phyloP scores from a whole-genome alignment of 2,797 vertebrate genomes.

The Gallinago solitaria region DNA sequence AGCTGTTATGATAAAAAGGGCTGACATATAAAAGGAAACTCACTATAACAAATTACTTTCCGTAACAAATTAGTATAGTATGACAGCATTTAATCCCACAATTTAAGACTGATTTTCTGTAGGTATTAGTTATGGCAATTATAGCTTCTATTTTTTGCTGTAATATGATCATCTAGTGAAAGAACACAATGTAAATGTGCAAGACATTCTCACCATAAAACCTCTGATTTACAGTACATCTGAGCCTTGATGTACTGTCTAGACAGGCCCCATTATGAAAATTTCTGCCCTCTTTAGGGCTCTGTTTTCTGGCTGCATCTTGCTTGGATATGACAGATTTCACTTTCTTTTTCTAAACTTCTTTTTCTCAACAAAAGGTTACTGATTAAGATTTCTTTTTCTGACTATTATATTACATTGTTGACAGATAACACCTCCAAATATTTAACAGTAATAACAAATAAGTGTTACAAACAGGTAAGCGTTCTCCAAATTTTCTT shows the following conservation, averaged over 20 bases:
- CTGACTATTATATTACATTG: not conserved
- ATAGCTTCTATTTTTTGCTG: not conserved
- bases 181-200: not conserved
- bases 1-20: not conserved
- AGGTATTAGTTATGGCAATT: not conserved
- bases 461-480: not conserved
- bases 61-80: not conserved
- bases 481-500: not conserved
- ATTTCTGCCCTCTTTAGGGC: not conserved
- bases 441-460: not conserved
- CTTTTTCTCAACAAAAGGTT: not conserved
- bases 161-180: not conserved
- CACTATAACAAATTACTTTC: not conserved
- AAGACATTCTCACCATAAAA: not conserved
- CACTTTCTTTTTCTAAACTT: not conserved
- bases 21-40: not conserved
- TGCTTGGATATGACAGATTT: not conserved
- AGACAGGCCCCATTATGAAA: not conserved
- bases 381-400: not conserved
- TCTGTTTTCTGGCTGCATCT: not conserved
- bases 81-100: not conserved
- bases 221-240: not conserved
- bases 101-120: not conserved
- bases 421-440: not conserved
- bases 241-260: not conserved